A percentile compares a stretch with the other conserved stretches of the same genome.
phyloP scores from a whole-genome alignment of 2,797 vertebrate genomes.

The Microhierax caerulescens region DNA sequence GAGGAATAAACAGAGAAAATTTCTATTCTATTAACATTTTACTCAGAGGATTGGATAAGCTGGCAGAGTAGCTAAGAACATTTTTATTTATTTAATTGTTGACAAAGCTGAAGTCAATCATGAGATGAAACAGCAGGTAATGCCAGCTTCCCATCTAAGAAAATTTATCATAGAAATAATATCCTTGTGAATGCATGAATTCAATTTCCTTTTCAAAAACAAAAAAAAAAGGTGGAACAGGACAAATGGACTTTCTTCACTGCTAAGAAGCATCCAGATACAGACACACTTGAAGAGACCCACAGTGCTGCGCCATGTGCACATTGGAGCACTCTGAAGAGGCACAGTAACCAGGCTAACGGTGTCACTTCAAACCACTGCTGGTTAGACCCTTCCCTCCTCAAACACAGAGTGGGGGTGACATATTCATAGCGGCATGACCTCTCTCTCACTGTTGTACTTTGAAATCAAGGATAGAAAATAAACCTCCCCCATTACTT shows the following conservation, averaged over 20 bases:
- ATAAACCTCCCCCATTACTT: background rate
- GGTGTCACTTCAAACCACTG: background rate
- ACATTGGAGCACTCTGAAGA: background rate
- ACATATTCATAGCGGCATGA: accelerated
- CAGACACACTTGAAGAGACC: background rate
- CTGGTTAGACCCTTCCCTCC: background rate
- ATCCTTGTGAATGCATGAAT: background rate
- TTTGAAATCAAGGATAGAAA: background rate
- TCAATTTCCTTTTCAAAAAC: background rate
- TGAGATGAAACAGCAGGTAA: background rate
- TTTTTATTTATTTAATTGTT: background rate
- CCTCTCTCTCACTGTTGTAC: background rate
- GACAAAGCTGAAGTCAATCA: background rate
- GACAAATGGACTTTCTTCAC: background rate
- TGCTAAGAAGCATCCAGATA: background rate
- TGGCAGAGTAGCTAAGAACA: background rate
- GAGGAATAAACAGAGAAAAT: background rate
- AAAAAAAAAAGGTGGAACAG: background rate
- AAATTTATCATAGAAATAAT: background rate
- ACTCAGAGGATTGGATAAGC: background rate
- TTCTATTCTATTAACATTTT: background rate
- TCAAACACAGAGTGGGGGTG: background rate
- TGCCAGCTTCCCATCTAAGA: background rate
- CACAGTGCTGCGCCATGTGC: background rate
- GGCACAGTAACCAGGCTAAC: accelerated